Conservation (phyloP, 2,797 vertebrate genomes). For the Tokudaia muenninki region DNA sequence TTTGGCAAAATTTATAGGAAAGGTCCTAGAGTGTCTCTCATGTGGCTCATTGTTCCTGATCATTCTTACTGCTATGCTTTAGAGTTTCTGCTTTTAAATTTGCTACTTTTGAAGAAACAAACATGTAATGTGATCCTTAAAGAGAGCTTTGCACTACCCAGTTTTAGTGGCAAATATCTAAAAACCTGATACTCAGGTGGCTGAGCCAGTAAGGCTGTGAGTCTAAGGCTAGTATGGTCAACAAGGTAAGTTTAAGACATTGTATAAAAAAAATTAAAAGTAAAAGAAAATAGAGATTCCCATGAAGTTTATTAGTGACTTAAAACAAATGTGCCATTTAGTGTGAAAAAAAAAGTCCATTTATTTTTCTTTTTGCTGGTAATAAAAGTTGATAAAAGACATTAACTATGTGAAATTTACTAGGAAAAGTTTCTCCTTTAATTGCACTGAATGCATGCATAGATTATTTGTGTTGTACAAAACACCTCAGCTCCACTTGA, state of each 20-base stretch:
- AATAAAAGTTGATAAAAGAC: not conserved
- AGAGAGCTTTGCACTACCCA: not conserved
- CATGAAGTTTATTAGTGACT: not conserved
- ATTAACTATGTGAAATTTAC: not conserved
- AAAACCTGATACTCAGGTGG: not conserved
- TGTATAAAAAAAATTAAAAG: not conserved
- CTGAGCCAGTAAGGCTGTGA: not conserved
- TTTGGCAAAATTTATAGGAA: not conserved
- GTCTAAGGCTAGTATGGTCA: not conserved
- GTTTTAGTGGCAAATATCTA: not conserved
- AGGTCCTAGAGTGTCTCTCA: not conserved
- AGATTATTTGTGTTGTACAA: not conserved
- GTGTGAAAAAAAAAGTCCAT: not conserved
- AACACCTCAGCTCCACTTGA: not conserved
- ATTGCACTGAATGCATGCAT: not conserved
- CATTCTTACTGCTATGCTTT: not conserved
- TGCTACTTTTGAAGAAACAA: not conserved
- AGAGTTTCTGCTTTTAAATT: not conserved
- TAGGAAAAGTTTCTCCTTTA: not conserved
- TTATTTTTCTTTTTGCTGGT: not conserved
- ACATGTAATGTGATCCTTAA: not conserved
- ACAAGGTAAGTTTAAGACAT: not conserved
- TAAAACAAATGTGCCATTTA: not conserved
- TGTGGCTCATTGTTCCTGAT: not conserved
- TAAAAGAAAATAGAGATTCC: not conserved